A percentile compares a stretch with the other conserved stretches of the same genome.
These are phyloP conservation scores for Drosophila heteroneura DNA, from an alignment of 2,888 invertebrate species.

Conservation along the genomic window DNA sequence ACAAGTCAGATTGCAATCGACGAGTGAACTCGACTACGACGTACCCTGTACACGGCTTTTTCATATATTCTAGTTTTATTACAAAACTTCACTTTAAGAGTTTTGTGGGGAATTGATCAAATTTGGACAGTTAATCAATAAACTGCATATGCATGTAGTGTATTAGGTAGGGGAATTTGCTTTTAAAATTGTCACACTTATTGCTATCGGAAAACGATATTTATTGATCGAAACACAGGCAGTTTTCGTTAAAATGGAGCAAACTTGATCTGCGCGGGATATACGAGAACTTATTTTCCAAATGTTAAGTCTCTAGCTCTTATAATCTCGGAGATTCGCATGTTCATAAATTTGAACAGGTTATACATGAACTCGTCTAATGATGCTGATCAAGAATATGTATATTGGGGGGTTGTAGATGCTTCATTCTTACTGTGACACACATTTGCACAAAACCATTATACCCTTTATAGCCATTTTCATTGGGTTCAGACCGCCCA, in stretches of 20 bases:
- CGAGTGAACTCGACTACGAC: neutral
- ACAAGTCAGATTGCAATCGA: neutral
- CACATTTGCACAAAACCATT: neutral
- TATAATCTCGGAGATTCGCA: neutral
- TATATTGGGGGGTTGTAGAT: neutral
- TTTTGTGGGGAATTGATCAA: neutral
- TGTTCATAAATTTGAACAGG: neutral
- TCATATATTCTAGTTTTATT: neutral
- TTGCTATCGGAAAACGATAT: neutral
- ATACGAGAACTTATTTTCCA: neutral
- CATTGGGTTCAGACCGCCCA: neutral
- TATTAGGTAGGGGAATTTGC: neutral
- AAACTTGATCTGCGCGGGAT: neutral
- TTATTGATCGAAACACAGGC: neutral
- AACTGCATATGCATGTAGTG: neutral
- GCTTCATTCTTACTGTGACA: neutral
- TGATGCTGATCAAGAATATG: neutral
- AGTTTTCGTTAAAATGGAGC: neutral
- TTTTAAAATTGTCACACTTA: too few relatives aligned
- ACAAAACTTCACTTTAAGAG: neutral
- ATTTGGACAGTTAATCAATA: neutral
- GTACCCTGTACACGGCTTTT: neutral
- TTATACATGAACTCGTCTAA: neutral
- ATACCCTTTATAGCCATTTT: neutral
- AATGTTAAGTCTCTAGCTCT: neutral